Evolutionary conservation across 2,888 invertebrate genomes (phyloP).

Genomic region (Beris chalybata): DNA sequence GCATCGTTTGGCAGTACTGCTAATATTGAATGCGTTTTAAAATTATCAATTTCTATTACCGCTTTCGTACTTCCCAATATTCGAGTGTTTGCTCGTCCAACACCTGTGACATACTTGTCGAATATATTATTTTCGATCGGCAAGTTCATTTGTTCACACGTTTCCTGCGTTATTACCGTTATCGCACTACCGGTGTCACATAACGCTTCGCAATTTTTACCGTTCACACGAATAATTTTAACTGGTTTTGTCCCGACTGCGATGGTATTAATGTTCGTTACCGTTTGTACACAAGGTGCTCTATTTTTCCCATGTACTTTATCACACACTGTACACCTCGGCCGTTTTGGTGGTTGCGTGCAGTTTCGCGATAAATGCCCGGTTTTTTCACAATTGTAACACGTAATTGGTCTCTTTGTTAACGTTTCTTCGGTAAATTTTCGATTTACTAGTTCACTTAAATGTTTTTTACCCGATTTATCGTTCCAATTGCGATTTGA

Average conservation of each 20-base stretch:
- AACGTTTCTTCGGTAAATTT: background rate
- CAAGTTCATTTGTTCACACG: background rate
- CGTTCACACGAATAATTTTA: background rate
- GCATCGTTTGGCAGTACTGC: background rate
- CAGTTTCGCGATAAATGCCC: constrained; percentile 3
- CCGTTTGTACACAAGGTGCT: constrained; percentile 1
- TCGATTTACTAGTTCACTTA: background rate
- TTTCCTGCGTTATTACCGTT: background rate
- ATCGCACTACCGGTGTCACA: background rate
- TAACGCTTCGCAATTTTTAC: background rate
- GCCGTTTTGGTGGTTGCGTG: constrained; percentile 7
- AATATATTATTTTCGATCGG: background rate
- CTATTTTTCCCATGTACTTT: constrained; percentile 2
- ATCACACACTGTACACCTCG: background rate
- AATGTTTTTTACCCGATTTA: background rate
- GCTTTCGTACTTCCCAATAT: background rate
- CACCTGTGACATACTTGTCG: background rate
- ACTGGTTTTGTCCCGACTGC: background rate
- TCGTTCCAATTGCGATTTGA: background rate
- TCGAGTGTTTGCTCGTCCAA: background rate
- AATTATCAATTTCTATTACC: background rate
- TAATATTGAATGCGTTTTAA: background rate
- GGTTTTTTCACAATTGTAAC: background rate
- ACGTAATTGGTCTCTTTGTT: background rate
- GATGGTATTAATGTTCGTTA: background rate